Percentiles rank a stretch among this genome's conserved stretches.
Conservation (phyloP, 2,113 vertebrate species). For the Forbesichthys papilliferus region DNA sequence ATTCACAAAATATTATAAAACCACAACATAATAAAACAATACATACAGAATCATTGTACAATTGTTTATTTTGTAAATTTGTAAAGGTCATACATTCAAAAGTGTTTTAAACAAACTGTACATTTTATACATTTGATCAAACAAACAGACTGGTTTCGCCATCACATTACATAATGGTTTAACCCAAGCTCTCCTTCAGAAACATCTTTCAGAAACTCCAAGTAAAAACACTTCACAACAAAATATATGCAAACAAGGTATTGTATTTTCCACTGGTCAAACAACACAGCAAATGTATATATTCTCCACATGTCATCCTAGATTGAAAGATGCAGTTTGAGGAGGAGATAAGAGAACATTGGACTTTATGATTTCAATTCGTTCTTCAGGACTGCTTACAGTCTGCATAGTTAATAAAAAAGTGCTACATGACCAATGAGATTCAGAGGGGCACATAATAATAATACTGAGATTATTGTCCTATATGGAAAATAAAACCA, state of each 20-base stretch:
- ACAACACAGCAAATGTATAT: conserved; percentile 74
- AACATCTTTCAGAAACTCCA: conserved; percentile 39
- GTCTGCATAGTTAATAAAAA: not conserved
- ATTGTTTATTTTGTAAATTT: conserved; percentile 74
- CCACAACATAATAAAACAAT: not conserved
- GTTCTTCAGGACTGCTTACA: conserved; percentile 5
- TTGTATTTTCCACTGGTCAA: conserved; percentile 53
- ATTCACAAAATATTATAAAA: not conserved
- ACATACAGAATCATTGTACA: conserved; percentile 34
- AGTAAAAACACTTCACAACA: conserved; percentile 44
- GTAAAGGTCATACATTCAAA: conserved; percentile 75
- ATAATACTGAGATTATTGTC: not conserved
- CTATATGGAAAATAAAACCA: not conserved
- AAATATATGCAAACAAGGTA: conserved; percentile 46
- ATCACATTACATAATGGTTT: conserved; percentile 31
- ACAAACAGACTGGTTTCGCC: conserved; percentile 48
- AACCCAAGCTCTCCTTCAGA: conserved; percentile 35
- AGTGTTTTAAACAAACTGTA: conserved; percentile 83
- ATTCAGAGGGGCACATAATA: not conserved
- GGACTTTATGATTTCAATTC: not conserved
- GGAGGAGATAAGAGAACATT: conserved; percentile 14
- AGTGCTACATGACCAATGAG: conserved; percentile 3
- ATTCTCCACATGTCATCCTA: conserved; percentile 65
- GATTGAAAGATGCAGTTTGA: conserved; percentile 39
- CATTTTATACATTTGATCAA: conserved; percentile 79